These are phyloP conservation scores for Hoplodrina blanda DNA, from an alignment of 2,888 invertebrate genomes.

Conservation along the genomic window DNA sequence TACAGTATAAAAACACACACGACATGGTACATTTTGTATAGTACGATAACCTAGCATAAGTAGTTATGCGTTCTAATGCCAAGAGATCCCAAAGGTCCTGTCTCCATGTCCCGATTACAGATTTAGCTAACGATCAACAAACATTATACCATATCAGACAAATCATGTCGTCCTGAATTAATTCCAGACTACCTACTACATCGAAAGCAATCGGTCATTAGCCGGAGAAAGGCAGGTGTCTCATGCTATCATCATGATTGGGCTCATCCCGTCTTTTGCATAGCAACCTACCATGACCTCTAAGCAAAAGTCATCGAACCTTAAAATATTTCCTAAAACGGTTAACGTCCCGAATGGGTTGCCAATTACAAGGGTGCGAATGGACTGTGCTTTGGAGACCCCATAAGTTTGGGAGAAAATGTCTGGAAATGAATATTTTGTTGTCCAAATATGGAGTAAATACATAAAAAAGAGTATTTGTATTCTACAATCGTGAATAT, in stretches of 20 bases:
- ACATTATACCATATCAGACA: slow-evolving; percentile 27
- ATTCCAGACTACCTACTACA: slow-evolving; percentile 50
- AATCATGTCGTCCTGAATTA: slow-evolving; percentile 47
- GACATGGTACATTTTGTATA: no score
- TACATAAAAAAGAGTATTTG: not conserved
- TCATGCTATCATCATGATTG: slow-evolving; percentile 65
- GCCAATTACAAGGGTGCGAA: slow-evolving; percentile 68
- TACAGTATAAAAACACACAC: no score
- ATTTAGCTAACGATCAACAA: not conserved
- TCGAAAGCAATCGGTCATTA: slow-evolving; percentile 55
- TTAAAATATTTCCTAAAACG: slow-evolving; percentile 86
- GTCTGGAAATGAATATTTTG: not conserved
- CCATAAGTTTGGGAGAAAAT: slow-evolving; percentile 23
- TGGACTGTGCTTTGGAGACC: slow-evolving; percentile 45
- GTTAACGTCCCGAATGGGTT: slow-evolving; percentile 81
- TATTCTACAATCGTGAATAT: not conserved
- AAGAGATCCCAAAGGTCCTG: not conserved
- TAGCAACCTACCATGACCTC: slow-evolving; percentile 79
- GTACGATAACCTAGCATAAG: no score
- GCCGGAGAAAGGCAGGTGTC: slow-evolving; percentile 64
- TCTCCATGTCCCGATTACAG: slow-evolving; percentile 1
- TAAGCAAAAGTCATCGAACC: slow-evolving; percentile 86
- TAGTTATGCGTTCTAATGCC: no score
- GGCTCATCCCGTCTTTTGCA: slow-evolving; percentile 73
- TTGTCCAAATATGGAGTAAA: not conserved